Conservation (phyloP, 2,797 vertebrate species). For the Catamblyrhynchus diadema region DNA sequence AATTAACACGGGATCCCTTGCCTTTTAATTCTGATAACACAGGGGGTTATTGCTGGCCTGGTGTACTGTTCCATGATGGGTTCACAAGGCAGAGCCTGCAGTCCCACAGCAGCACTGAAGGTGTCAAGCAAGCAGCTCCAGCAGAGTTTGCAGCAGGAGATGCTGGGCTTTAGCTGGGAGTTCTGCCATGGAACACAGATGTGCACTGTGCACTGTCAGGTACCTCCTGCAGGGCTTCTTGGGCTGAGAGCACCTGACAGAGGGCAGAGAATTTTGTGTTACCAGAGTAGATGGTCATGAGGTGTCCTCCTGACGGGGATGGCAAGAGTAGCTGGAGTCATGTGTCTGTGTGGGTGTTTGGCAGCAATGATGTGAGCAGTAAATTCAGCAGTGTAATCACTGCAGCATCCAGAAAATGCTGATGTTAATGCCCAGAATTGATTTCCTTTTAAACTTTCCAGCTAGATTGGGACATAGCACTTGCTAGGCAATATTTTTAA, state of each 20-base stretch:
- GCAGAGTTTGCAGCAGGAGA: not conserved
- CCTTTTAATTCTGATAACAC: not conserved
- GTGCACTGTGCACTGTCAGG: not conserved
- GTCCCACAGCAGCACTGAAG: not conserved
- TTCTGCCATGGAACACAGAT: not conserved
- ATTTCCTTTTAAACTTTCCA: not conserved
- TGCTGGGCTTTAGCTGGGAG: not conserved
- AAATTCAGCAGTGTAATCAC: not conserved
- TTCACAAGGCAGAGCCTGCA: not conserved
- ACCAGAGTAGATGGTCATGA: not conserved
- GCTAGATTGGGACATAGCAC: not conserved
- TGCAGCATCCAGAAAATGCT: not conserved
- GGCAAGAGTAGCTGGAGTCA: not conserved
- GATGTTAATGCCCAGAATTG: not conserved
- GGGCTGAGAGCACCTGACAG: not conserved
- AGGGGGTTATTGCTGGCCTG: not conserved
- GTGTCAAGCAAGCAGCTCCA: not conserved
- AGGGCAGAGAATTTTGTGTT: not conserved
- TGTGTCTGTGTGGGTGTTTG: not conserved
- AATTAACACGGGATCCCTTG: not conserved
- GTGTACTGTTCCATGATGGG: accelerated
- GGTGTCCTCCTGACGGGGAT: not conserved
- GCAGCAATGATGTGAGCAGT: not conserved
- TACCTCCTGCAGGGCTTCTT: not conserved
- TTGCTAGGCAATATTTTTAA: not conserved